Percentiles rank a stretch among this genome's conserved stretches.
Evolutionary conservation across 2,113 vertebrate species (phyloP).

Genomic region (Stigmatopora argus): DNA sequence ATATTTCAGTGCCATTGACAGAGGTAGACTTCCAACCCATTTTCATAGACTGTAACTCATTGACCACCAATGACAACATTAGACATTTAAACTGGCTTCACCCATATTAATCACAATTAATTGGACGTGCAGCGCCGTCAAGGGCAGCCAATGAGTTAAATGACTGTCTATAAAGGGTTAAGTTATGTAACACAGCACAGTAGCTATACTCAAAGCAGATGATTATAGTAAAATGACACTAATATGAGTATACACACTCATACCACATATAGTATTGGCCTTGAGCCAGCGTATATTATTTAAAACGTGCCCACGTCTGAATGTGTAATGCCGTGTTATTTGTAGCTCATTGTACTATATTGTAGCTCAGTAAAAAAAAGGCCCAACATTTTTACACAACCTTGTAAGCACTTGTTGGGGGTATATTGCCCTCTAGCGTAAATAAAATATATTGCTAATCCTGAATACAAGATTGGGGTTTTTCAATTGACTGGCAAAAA

Average conservation of each 20-base stretch:
- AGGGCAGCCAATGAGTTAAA: too few species aligned
- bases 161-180: not conserved
- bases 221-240: not conserved
- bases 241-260: not conserved
- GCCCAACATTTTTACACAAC: not conserved
- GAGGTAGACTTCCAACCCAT: too few species aligned
- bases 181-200: not conserved
- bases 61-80: too few species aligned
- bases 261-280: not conserved
- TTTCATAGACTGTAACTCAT: too few species aligned
- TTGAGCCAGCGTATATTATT: not conserved
- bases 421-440: conserved; percentile 34
- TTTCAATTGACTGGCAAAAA: not conserved
- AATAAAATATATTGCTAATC: not conserved
- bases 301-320: not conserved
- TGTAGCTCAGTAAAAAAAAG: not conserved
- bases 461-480: not conserved
- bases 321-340: conserved; percentile 2
- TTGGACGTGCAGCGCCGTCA: too few species aligned
- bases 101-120: too few species aligned
- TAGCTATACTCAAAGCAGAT: not conserved
- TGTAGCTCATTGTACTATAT: not conserved
- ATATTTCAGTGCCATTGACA: too few species aligned
- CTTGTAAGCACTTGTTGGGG: not conserved
- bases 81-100: too few species aligned